Evolutionary conservation across 2,888 invertebrate species (phyloP).

Genomic region (Trissolcus brochymenae): DNA sequence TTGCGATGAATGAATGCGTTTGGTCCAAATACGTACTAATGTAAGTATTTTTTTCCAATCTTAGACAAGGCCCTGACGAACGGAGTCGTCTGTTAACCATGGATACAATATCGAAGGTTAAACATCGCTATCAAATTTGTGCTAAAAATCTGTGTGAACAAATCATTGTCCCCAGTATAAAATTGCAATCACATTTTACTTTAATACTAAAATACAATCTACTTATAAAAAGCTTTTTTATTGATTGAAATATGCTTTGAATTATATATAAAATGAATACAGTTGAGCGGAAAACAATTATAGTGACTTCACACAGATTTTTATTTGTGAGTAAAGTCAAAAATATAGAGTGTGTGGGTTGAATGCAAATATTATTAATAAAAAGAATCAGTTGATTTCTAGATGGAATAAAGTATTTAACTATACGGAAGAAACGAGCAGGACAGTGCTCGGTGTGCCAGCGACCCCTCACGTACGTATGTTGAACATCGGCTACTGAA

Average conservation of each 20-base stretch:
- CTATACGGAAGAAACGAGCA: constrained; percentile 75
- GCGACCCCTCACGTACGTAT: constrained; percentile 74
- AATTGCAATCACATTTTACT: not conserved
- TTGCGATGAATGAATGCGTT: constrained; percentile 70
- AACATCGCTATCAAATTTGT: constrained; percentile 66
- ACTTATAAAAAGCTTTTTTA: no score
- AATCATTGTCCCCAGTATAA: not conserved
- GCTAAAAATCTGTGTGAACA: constrained; percentile 58
- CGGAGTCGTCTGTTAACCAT: constrained; percentile 74
- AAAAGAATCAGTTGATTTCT: constrained; percentile 76
- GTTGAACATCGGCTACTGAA: constrained; percentile 73
- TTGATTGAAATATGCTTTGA: no score
- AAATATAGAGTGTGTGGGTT: constrained; percentile 71
- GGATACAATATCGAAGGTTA: constrained; percentile 75
- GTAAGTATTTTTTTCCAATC: constrained; percentile 75
- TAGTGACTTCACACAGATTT: constrained; percentile 39
- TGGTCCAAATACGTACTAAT: constrained; percentile 74
- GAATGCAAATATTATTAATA: constrained; percentile 76
- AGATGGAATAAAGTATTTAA: constrained; percentile 75
- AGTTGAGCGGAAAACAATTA: no score
- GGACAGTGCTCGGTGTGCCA: constrained; percentile 73
- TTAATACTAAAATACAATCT: not conserved
- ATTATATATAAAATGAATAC: no score
- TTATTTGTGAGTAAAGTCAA: constrained; percentile 62
- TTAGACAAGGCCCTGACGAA: constrained; percentile 75